Evolutionary conservation across 30 jellyfish, hydroid and myxozoan species (phyloP), one percentile per base, ranked within the genome.

Genomic region (Rhopilema esculentum): DNA sequence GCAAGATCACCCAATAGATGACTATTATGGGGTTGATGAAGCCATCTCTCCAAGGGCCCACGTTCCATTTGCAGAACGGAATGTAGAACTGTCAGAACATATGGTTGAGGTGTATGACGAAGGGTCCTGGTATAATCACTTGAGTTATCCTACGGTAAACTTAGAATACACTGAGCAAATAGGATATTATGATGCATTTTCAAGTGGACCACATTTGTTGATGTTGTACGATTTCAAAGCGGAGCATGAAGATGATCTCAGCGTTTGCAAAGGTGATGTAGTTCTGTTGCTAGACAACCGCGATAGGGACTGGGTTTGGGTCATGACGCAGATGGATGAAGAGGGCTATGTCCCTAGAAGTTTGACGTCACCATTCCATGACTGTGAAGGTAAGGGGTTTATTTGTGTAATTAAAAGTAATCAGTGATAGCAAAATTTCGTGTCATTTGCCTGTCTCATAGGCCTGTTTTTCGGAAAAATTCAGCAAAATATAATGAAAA

Each of bases 261-360:
- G 86, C 32, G 95, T 84, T 57, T 50, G 71, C 40, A 75, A 81
- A 64, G 96, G 96, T 20, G 97, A 93, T 17, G 76, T 88, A 62
- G 91, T 93, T 0, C 21, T 73, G 88, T 79, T 70, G 86, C 92
- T 93, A 53, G 88, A 88, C 88, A 79, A 85, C 94, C 40, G 88
- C 61, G 97, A 93, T 26, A 88, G 91, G 53, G 93, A 67, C 70
- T 93, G 98, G 98, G 91, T 88, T 27, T 88, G 91, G 88, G 96
- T 93, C 22, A 64, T 86, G 83, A 77, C 96, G 64, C 81, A 53
- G n/a, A 69, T 66, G 69, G 87, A 79, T 49, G 88, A 72, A 0
- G 97, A 93, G 49, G 98, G 98, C 19, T 93, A 93, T 71, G 89
- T 93, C 16, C 98, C 98, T 21, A 77, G 92, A 52, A 74, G 93